Evolutionary conservation across 2,113 vertebrate species (phyloP), one percentile per base, ranked within the genome.

Genomic region (Symphodus melops): DNA sequence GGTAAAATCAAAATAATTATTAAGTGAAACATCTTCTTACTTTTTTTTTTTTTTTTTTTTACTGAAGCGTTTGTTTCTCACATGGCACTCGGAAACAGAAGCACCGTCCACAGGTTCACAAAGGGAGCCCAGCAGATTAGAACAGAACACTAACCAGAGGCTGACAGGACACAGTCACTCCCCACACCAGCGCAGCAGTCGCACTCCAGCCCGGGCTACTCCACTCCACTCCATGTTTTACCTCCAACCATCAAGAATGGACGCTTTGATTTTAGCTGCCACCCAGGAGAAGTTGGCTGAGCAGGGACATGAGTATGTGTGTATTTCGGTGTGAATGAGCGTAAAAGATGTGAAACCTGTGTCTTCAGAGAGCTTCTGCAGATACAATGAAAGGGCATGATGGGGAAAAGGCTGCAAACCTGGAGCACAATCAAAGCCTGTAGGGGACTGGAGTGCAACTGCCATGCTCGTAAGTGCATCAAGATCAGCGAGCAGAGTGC

Each of bases 401-500:
- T 72, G 75, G 76, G 68, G 72, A 85, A 74, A 61, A 61, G 68
- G 76, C 66, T 49, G 80, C 65, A 88, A 87, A 86, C 23, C 72
- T 73, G 74, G 79, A 84, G 84, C 23, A 23, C 54, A 80, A 82
- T 81, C 62, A 72, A 85, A 83, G 75, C 12, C 75, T 39, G 75
- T 10, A 56, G 37, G 72, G 79, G 83, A 82, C 82, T 75, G 87
- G 89, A 89, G 89, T 82, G 91, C 23, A 65, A 85, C 83, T 46
- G 85, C 87, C 92, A 92, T 72, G 87, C 78, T 70, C 81, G 82
- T 80, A 92, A 92, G 92, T 93, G 92, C 92, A 90, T 93, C 88
- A 92, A 88, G 88, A 92, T 91, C 87, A 92, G 92, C 88, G 85
- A 94, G 92, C 92, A 88, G 91, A 94, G 93, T 95, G 93, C 94